Evolutionary conservation across 2,113 vertebrate genomes (phyloP), one percentile per base, ranked within the genome.

Genomic region (Mugil cephalus): DNA sequence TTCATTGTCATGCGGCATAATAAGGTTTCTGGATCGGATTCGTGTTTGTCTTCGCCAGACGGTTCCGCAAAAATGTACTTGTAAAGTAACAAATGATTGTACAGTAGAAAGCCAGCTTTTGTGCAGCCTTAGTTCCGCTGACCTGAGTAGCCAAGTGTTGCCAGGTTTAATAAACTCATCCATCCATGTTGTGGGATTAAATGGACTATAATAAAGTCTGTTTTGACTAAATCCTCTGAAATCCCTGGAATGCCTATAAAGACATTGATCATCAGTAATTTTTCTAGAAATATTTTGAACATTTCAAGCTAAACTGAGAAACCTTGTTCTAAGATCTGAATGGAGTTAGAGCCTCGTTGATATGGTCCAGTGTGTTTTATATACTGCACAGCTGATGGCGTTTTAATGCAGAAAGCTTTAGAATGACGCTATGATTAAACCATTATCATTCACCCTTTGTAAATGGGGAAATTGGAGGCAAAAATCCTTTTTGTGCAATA

Each of bases 1-100:
- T 91, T 91, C 87, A 79, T 89, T 90, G 83, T 88, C 82, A 89
- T 84, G 84, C 79, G 58, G 52, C 59, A 71, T 64, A 87, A 74
- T 79, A 79, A 73, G 75, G 74, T 72, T 77, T 65, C 80, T 89
- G 91, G 89, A 87, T 79, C 17, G 8, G 39, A 86, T 60, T 21
- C 1, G 38, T 38, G 51, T 35, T 81, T 36, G 2, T 52, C 65
- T 66, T 62, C 86, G 88, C 89, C 88, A 90, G 80, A 79, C 13
- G 34, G 83, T 72, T 77, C 85, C 87, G 81, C 82, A 89, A 87
- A 88, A 83, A 87, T 89, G 80, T 76, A 80, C 75, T 82, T 82
- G 74, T 80, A 82, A 85, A 89, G 77, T 80, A 86, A 89, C 60
- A 87, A 86, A 87, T 85, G 86, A 84, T 89, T 74, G 82, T 63